These are phyloP conservation scores for Atrina japonica DNA, from an alignment of 2,888 invertebrate genomes.

Conservation along the genomic window DNA sequence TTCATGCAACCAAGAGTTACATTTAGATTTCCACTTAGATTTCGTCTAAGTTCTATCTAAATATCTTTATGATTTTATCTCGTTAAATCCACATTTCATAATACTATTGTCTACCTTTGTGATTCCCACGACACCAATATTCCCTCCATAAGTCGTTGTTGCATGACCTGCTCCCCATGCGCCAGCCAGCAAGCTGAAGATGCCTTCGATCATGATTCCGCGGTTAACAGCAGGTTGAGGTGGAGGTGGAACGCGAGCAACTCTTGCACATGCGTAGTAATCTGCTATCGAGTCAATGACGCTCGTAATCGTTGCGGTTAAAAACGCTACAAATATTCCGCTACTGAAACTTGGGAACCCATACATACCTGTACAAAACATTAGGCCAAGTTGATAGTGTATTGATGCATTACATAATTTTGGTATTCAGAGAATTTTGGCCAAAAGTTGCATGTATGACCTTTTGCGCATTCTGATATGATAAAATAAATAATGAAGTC, in stretches of 20 bases:
- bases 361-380: conserved; percentile 66
- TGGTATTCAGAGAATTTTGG: no score
- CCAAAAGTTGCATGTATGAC: no score
- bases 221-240: conserved; percentile 93
- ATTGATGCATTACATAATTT: no score
- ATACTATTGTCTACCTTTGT: conserved; percentile 85
- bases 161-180: conserved; percentile 93
- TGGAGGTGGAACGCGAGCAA: conserved; percentile 88
- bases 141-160: conserved; percentile 93
- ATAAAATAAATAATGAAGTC: no score
- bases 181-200: conserved; percentile 90
- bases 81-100: no score
- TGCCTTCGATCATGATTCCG: conserved; percentile 86
- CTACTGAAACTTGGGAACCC: conserved; percentile 62
- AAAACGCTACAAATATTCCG: conserved; percentile 60
- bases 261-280: conserved; percentile 90
- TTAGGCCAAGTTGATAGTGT: no score
- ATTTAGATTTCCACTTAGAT: no score
- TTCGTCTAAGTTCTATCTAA: no score
- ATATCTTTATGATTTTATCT: no score
- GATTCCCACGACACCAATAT: conserved; percentile 93
- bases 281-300: conserved; percentile 85
- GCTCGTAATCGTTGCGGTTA: conserved; percentile 65
- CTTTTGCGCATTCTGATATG: no score
- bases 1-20: no score